A percentile compares a stretch with the other conserved stretches of the same genome.
phyloP scores from a whole-genome alignment of 2,888 invertebrate species.

The Athrips mouffetella region DNA sequence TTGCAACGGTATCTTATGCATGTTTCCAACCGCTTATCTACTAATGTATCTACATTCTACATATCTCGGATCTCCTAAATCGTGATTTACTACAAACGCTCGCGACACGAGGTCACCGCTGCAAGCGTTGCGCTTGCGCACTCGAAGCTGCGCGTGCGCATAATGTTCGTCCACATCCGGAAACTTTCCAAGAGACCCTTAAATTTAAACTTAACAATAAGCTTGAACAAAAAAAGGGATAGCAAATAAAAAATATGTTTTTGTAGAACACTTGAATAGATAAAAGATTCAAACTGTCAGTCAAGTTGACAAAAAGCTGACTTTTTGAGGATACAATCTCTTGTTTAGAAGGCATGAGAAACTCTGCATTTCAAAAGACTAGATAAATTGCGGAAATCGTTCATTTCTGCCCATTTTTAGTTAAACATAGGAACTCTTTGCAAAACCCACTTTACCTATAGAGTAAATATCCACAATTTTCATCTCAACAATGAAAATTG shows the following conservation, averaged over 20 bases:
- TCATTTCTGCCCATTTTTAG: neutral
- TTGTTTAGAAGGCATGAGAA: conserved; percentile 6
- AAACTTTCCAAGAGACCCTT: neutral
- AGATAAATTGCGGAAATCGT: neutral
- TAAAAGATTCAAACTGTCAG: conserved; percentile 2
- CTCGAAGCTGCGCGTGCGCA: neutral
- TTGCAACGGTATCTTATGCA: neutral
- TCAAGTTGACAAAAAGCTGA: conserved; percentile 9
- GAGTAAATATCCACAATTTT: no score
- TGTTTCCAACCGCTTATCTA: neutral
- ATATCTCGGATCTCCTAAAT: neutral
- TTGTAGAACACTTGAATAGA: neutral
- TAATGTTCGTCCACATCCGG: conserved; percentile 7
- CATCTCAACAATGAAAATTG: neutral
- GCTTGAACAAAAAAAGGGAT: neutral
- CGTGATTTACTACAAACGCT: neutral
- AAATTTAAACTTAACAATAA: no score
- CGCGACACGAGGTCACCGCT: neutral
- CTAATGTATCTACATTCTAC: neutral
- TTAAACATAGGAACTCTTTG: neutral
- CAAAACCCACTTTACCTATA: neutral
- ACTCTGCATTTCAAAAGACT: neutral
- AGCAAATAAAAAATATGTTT: neutral
- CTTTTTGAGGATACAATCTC: neutral
- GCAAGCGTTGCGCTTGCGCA: neutral